Evolutionary conservation across 2,888 invertebrate species (phyloP), one percentile per base, ranked within the genome.

Genomic region (Exephanes ischioxanthus): DNA sequence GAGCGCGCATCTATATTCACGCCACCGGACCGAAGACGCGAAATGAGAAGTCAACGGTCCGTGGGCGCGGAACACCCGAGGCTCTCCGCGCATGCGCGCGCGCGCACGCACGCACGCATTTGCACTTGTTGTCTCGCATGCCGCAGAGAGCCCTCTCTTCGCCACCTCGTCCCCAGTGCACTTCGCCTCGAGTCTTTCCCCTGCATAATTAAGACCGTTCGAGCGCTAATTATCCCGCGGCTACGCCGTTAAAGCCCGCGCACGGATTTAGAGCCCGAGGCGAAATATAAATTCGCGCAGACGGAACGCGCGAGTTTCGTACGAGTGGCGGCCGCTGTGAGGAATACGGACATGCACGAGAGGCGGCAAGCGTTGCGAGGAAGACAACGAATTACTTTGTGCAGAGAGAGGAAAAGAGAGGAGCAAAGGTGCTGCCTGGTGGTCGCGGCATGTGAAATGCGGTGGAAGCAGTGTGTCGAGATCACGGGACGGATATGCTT

Each of bases 401-500:
- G 26, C 22, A 16, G 41, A 22, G 16, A 45, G 45, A 61, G 61
- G 37, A 76, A 70, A 63, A 51, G 30, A 51, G 80, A 79, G 80
- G 80, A 79, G 80, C 68, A 53, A 26, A 72, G 72, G 80, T 71
- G 61, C 55, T 48, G 45, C 55, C 53, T 73, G 83, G 82, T 88
- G 82, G 80, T 86, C 85, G 83, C 72, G 68, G 84, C 80, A 84
- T 84, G 84, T 84, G 84, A 84, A 80, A 84, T 73, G 66, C 71
- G 58, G 41, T 77, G 84, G 67, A 55, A 80, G 48, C 71, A 68
- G 61, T 81, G 53, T 76, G 86, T 85, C 75, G 83, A 88, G 88
- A 88, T 90, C 84, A 80, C 88, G 82, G 84, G 84, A 81, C 90
- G 91, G 92, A 91, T 89, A 89, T 91, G 67, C 61, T 19, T 51